These are phyloP conservation scores for Myrmecophaga tridactyla DNA, from an alignment of 2,113 vertebrate genomes.

Conservation along the genomic window DNA sequence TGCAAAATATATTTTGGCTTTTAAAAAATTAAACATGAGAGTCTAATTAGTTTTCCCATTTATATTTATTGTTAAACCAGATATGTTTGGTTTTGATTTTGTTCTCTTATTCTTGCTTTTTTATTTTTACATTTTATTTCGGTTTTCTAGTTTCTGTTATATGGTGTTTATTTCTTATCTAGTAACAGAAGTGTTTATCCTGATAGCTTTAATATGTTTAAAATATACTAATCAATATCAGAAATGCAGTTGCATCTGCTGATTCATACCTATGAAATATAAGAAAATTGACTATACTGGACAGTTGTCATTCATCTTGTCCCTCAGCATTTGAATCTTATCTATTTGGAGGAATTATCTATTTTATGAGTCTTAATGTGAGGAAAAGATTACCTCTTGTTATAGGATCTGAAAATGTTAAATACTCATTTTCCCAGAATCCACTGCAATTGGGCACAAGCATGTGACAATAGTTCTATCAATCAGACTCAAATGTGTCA, in stretches of 20 bases:
- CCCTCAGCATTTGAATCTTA: not conserved
- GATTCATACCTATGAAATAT: not conserved
- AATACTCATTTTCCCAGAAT: not conserved
- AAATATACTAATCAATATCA: not conserved
- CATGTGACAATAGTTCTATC: not conserved
- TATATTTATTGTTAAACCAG: not conserved
- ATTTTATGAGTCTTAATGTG: not conserved
- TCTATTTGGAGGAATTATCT: not conserved
- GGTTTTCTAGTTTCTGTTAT: not conserved
- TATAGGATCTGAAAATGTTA: not conserved
- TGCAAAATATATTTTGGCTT: not conserved
- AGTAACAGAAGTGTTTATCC: not conserved
- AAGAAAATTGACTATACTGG: not conserved
- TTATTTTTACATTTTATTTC: not conserved
- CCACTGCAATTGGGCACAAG: not conserved
- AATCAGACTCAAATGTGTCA: not conserved
- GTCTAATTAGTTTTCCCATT: not conserved
- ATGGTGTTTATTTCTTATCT: not conserved
- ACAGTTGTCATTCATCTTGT: not conserved
- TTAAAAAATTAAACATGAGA: not conserved
- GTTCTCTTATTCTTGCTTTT: not conserved
- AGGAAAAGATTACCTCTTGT: not conserved
- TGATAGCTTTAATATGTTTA: not conserved
- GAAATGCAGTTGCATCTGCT: not conserved
- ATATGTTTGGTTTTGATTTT: not conserved